Evolutionary conservation across 2,113 vertebrate genomes (phyloP), one percentile per base, ranked within the genome.

Genomic region (Oncorhynchus mykiss): DNA sequence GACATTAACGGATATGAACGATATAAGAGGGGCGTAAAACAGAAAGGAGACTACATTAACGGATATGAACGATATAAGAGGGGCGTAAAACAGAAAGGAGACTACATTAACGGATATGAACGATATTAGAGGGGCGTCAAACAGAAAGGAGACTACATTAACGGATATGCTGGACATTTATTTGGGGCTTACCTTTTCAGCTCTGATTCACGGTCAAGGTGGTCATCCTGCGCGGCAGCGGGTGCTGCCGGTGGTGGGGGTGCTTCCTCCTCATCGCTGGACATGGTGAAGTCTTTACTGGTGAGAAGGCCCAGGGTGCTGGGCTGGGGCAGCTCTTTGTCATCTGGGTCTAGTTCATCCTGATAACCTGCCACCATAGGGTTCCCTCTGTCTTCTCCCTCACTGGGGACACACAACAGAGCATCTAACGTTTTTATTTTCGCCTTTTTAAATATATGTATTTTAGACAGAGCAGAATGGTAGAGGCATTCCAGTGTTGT

Each of bases 291-390:
- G 0, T 94, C 89, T 83, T 95, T 93, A 76, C 92, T 93, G 24
- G 89, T 91, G n/a, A 94, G 72, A 0, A 82, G 86, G 51, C 16
- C 51, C 16, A 16, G 51, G 39, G 86, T 82, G 0, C 78, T 71
- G 29, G 89, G 70, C 4, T 75, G 79, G 9, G 91, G 31, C 29
- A 87, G 86, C 4, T 91, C 88, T 18, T 80, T 89, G 75, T 99
- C 97, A n/a, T 97, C 95, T 0, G 91, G 89, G 75, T 99, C 98
- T 59, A 98, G 90, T 48, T 99, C 97, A 0, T 99, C 97, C 86
- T 96, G 97, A 89, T 97, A 96, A 12, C 91, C 90, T 0, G 96
- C 93, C 20, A 99, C 98, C 96, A 99, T 95, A 0, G 97, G 98
- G 90, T 97, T 99, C 13, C 93, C 95, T 0, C 85, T 75, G 0